Evolutionary conservation across 1,140 invertebrate genomes (phyloP), one percentile per base, ranked within the genome.

Genomic region (Bicyclus anynana): DNA sequence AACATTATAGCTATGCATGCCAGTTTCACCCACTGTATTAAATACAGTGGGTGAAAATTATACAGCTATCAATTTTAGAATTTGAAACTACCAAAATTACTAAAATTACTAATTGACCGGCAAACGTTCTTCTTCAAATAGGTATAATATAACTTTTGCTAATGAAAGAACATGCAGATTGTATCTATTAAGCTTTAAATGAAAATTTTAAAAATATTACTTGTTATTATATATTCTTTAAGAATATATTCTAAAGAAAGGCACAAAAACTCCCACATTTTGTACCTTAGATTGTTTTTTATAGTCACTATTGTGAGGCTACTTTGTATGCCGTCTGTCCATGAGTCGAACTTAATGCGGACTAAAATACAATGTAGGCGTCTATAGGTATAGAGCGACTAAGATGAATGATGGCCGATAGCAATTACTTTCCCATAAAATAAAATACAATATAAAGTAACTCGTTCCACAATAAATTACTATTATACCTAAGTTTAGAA

Each of bases 261-360:
- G n/a, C 7, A 14, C n/a, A n/a, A n/a, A n/a, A n/a, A n/a, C n/a
- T 5, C 10, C 17, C 10, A 5, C 13, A 40, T 40, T 40, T 18
- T 33, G 17, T 40, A 40, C 37, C 5, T 40, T 14, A 40, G 35
- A 16, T 17, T 17, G 37, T 2, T n/a, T 77, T 75, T 74, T 74
- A 73, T 72, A 73, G 63, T 38, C 49, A 64, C 69, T 33, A 74
- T 79, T 79, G 64, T 69, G 61, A 62, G 51, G 38, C 64, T 71
- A 61, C 61, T 79, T 72, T 73, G 68, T 73, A 70, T 75, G 67
- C 70, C 57, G 26, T 42, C 53, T 53, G 62, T 65, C 59, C 60
- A 54, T 62, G 50, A 48, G 51, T 57, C 50, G 46, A 63, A 64
- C 49, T 53, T 12, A 21, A 9, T 50, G 60, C 58, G 21, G 59